Percentiles rank a stretch among this genome's conserved stretches.
Evolutionary conservation across 2,797 vertebrate species (phyloP).

Genomic region (Lepidocolaptes lacrymiger): DNA sequence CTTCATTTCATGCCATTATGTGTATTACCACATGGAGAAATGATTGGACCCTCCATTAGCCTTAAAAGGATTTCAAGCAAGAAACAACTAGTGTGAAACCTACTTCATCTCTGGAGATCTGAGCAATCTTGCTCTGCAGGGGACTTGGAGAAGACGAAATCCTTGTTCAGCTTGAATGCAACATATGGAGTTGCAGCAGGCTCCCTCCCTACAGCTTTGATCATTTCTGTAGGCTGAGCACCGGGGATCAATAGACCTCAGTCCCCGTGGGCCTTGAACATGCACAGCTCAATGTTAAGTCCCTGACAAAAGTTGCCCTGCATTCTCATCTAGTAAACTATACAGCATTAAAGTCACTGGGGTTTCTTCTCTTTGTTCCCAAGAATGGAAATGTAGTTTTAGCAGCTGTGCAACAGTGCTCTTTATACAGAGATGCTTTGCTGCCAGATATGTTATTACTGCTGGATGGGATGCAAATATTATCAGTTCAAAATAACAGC

Average conservation of each 20-base stretch:
- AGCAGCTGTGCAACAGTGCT: not conserved
- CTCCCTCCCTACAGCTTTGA: not conserved
- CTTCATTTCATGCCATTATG: not conserved
- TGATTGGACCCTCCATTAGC: not conserved
- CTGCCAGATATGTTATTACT: not conserved
- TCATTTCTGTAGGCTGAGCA: not conserved
- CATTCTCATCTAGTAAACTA: not conserved
- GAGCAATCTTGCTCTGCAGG: slow-evolving; percentile 34
- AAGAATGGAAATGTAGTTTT: not conserved
- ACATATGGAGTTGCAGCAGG: not conserved
- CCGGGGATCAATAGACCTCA: slow-evolving; percentile 13
- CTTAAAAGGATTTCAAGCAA: slow-evolving; percentile 9
- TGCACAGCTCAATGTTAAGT: not conserved
- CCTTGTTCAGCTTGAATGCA: not conserved
- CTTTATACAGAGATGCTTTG: not conserved
- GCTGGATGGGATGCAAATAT: not conserved
- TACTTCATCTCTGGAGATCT: slow-evolving; percentile 12
- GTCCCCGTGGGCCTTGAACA: not conserved
- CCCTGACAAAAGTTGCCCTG: not conserved
- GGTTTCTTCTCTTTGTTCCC: not conserved
- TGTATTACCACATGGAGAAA: not conserved
- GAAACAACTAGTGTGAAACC: not conserved
- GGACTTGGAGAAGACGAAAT: not conserved
- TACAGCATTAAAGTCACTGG: not conserved
- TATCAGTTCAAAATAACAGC: not conserved